These are phyloP conservation scores for Addax nasomaculatus DNA, from an alignment of 2,113 vertebrate genomes.

Conservation along the genomic window DNA sequence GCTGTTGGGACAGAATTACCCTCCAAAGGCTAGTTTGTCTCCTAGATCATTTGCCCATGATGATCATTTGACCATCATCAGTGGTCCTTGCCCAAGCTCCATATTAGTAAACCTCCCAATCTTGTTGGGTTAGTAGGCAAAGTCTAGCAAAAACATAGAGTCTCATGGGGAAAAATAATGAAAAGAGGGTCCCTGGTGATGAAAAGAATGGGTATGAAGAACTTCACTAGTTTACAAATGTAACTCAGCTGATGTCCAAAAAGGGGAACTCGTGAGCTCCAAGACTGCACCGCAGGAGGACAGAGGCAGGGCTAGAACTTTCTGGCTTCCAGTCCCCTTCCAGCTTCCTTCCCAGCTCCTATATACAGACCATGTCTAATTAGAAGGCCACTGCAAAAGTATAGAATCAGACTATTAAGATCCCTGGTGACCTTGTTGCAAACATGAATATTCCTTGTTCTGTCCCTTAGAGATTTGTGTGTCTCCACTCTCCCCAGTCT, in stretches of 20 bases:
- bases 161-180: not conserved
- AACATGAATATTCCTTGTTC: not conserved
- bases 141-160: not conserved
- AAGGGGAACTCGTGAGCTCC: not conserved
- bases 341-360: not conserved
- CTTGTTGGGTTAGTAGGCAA: not conserved
- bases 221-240: not conserved
- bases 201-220: not conserved
- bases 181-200: not conserved
- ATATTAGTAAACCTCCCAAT: not conserved
- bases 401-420: not conserved
- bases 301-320: not conserved
- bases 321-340: not conserved
- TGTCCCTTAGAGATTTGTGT: not conserved
- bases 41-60: not conserved
- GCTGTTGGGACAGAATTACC: not conserved
- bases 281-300: not conserved
- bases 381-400: not conserved
- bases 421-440: not conserved
- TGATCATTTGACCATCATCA: too few species aligned
- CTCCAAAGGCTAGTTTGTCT: constrained; percentile 30
- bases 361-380: not conserved
- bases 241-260: not conserved
- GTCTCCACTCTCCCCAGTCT: not conserved
- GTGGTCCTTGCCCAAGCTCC: not conserved